These are phyloP conservation scores for Sinosuthora webbiana DNA, from an alignment of 2,113 vertebrate species.

Conservation along the genomic window DNA sequence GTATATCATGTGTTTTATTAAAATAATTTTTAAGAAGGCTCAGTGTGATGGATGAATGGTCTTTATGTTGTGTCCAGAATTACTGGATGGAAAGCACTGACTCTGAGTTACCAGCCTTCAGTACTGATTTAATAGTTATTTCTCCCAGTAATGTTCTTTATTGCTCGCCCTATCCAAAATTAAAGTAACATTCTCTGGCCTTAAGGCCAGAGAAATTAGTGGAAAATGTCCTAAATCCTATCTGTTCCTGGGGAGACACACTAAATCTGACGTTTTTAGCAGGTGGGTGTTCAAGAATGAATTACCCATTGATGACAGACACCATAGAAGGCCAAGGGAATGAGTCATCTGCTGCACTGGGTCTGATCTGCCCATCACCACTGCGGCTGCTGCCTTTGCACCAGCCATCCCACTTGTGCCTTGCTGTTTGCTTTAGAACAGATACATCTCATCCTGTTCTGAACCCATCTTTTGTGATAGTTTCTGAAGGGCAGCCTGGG, in stretches of 20 bases:
- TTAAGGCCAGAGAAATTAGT: background rate
- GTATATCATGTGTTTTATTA: background rate
- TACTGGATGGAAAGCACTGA: background rate
- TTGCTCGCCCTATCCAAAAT: background rate
- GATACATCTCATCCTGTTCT: background rate
- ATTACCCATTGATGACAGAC: background rate
- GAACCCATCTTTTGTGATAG: background rate
- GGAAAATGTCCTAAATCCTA: background rate
- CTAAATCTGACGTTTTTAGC: background rate
- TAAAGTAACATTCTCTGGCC: background rate
- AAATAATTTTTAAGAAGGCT: background rate
- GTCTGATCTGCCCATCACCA: background rate
- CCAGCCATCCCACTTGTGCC: background rate
- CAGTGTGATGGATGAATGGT: background rate
- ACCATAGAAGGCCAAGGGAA: background rate
- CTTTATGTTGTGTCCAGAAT: background rate
- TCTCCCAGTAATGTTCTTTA: background rate
- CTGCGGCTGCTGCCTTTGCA: background rate
- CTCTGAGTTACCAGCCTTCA: background rate
- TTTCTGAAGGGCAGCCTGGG: background rate
- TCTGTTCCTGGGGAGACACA: background rate
- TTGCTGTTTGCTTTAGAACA: background rate
- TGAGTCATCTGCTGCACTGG: background rate
- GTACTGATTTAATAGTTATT: background rate
- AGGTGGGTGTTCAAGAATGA: background rate